Conservation (phyloP, 1,140 invertebrate genomes). For the Rhyzopertha dominica region DNA sequence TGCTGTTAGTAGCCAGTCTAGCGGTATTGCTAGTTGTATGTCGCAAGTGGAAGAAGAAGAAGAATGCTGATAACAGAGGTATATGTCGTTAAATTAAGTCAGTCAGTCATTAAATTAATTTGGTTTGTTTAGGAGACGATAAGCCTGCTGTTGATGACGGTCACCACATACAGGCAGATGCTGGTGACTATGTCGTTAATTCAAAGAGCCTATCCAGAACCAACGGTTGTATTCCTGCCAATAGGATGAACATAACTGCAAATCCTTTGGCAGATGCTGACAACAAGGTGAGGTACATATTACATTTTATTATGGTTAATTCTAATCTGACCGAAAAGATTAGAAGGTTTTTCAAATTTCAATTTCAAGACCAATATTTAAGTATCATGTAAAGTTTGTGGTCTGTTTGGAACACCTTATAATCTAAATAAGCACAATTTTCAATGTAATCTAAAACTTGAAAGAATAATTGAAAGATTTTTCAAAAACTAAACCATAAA, state of each 20-base stretch:
- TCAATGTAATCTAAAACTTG: too few relatives aligned
- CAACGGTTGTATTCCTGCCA: slow-evolving; percentile 55
- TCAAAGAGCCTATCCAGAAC: slow-evolving; percentile 46
- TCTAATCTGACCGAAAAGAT: too few relatives aligned
- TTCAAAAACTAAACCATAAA: too few relatives aligned
- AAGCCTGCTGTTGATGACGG: slow-evolving; percentile 40
- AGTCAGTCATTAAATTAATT: slow-evolving; percentile 3
- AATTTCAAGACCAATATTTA: too few relatives aligned
- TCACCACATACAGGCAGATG: slow-evolving; percentile 50
- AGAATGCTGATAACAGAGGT: slow-evolving; percentile 22
- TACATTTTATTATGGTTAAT: slow-evolving; percentile 5
- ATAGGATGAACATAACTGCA: slow-evolving; percentile 64
- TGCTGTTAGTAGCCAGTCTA: slow-evolving; percentile 46
- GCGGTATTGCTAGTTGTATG: slow-evolving; percentile 49
- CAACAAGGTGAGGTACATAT: slow-evolving; percentile 52
- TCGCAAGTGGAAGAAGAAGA: slow-evolving; percentile 43
- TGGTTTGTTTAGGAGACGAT: slow-evolving; percentile 30
- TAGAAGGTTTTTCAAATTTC: too few relatives aligned
- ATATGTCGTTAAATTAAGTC: neutral
- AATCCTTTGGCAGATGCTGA: slow-evolving; percentile 64
- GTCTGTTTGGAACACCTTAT: too few relatives aligned
- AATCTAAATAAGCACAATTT: too few relatives aligned
- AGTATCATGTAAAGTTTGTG: too few relatives aligned
- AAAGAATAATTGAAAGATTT: too few relatives aligned
- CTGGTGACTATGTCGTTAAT: slow-evolving; percentile 44